Conservation (phyloP, 2,797 vertebrate genomes). For the Lutjanus campechanus region DNA sequence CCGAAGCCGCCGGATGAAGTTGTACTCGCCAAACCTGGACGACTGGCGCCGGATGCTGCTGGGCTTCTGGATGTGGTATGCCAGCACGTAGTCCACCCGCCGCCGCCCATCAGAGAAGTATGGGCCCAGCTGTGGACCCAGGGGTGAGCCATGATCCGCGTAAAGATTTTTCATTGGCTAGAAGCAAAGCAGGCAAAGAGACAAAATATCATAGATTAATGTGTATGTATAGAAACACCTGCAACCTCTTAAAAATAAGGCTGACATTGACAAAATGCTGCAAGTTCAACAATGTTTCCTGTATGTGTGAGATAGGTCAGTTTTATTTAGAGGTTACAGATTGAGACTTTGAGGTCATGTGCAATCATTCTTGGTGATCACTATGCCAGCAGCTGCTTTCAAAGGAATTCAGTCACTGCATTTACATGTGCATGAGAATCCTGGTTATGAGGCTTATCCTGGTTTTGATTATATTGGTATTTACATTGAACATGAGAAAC, state of each 20-base stretch:
- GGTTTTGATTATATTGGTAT: too few relatives aligned
- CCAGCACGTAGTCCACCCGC: constrained; percentile 94
- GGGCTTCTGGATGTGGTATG: constrained; percentile 91
- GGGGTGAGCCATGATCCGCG: constrained; percentile 70
- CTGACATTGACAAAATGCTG: not conserved
- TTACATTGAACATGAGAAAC: too few relatives aligned
- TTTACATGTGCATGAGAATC: too few relatives aligned
- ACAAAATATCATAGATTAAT: not conserved
- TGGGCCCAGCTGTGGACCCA: constrained; percentile 81
- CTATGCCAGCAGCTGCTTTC: not conserved
- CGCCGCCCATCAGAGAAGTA: constrained; percentile 92
- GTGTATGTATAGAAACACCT: not conserved
- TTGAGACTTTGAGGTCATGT: not conserved
- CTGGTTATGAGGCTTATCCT: too few relatives aligned
- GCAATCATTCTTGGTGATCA: not conserved
- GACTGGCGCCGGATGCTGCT: constrained; percentile 59
- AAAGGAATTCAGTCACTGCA: not conserved
- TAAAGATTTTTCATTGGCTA: constrained; percentile 88
- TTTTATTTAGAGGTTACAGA: not conserved
- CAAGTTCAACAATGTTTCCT: not conserved
- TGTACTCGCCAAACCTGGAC: constrained; percentile 75
- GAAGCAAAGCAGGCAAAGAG: constrained; percentile 17
- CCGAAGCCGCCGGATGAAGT: constrained; percentile 69
- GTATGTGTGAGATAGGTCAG: not conserved
- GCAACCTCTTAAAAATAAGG: not conserved